phyloP scores from a whole-genome alignment of 1,140 invertebrate genomes.

The Ostrea edulis region DNA sequence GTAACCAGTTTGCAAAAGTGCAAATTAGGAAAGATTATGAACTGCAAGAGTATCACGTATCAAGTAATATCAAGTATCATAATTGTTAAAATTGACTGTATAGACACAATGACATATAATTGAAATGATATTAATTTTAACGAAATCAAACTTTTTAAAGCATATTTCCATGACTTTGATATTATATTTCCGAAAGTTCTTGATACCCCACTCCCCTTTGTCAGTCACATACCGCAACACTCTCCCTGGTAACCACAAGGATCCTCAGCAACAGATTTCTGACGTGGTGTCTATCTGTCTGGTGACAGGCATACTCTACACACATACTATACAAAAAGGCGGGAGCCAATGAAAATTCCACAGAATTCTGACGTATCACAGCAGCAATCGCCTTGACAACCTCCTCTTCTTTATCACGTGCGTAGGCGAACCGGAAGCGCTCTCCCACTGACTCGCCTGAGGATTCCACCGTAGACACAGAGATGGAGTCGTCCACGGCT shows the following conservation, averaged over 20 bases:
- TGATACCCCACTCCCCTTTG: too few relatives aligned
- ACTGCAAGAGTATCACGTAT: too few relatives aligned
- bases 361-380: slow-evolving; percentile 62
- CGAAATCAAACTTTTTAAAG: too few relatives aligned
- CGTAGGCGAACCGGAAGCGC: slow-evolving; percentile 67
- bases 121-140: too few relatives aligned
- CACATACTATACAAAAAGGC: slow-evolving; percentile 70
- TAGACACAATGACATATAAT: too few relatives aligned
- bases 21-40: too few relatives aligned
- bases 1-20: too few relatives aligned
- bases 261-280: slow-evolving; percentile 67
- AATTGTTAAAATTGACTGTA: too few relatives aligned
- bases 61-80: too few relatives aligned
- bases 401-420: slow-evolving; percentile 70
- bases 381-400: slow-evolving; percentile 68
- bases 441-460: slow-evolving; percentile 57
- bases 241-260: slow-evolving; percentile 63
- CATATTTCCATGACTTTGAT: too few relatives aligned
- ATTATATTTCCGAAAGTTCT: too few relatives aligned
- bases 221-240: slow-evolving; percentile 60
- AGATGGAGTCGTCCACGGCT: slow-evolving; percentile 54
- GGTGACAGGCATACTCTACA: slow-evolving; percentile 67
- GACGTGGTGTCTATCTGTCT: slow-evolving; percentile 64
- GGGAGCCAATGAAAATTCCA: slow-evolving; percentile 64
- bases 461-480: slow-evolving; percentile 59